Percentiles rank a stretch among this genome's conserved stretches.
These are phyloP conservation scores for Porites australiensis DNA, from an alignment of 64 coral and sea anemone species.

Conservation along the genomic window DNA sequence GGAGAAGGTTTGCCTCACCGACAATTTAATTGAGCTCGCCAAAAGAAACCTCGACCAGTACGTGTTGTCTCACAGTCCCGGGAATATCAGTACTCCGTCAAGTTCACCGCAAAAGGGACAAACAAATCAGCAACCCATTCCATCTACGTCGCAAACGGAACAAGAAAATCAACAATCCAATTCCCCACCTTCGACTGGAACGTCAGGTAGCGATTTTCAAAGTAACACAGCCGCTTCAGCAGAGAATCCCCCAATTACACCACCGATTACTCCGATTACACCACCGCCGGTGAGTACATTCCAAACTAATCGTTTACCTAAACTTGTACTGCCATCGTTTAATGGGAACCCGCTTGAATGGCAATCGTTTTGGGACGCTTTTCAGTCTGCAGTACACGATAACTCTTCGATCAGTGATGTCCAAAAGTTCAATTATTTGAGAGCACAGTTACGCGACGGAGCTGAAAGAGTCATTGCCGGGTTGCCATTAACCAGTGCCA, in stretches of 20 bases:
- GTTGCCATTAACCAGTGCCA: too few relatives aligned
- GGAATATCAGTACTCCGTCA: too few relatives aligned
- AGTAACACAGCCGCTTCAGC: not conserved
- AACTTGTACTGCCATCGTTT: too few relatives aligned
- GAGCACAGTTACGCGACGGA: constrained; percentile 24
- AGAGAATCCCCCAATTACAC: too few relatives aligned
- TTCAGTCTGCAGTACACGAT: constrained; percentile 30
- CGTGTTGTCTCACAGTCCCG: not conserved
- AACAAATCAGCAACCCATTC: too few relatives aligned
- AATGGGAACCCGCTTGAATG: too few relatives aligned
- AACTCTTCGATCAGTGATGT: constrained; percentile 29
- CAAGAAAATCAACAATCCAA: not conserved
- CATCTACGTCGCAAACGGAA: too few relatives aligned
- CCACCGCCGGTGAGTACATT: too few relatives aligned
- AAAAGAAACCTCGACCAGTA: not conserved
- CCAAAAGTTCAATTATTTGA: constrained; percentile 60
- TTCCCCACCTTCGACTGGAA: not conserved
- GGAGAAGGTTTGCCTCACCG: not conserved
- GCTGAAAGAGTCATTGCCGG: too few relatives aligned
- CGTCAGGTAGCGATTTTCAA: not conserved
- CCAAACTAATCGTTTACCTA: not conserved
- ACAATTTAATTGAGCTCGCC: not conserved
- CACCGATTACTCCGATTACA: too few relatives aligned
- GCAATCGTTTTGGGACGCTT: constrained; percentile 76
- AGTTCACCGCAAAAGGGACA: too few relatives aligned